These are phyloP conservation scores for Bombus ignitus DNA, from an alignment of 1,140 invertebrate genomes.

Conservation along the genomic window DNA sequence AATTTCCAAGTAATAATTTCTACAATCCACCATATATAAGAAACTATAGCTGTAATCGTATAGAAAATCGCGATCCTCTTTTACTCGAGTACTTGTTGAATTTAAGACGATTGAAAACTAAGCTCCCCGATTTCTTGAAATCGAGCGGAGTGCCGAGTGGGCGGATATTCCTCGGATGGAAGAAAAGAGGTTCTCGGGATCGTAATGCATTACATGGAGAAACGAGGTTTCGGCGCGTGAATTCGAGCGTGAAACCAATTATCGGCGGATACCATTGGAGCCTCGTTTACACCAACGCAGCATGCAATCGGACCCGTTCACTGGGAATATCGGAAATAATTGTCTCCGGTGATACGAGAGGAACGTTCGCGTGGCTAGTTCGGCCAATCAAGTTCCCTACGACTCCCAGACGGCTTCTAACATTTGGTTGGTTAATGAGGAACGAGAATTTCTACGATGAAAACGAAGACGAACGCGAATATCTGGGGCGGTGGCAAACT, in stretches of 20 bases:
- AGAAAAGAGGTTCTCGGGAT: not conserved
- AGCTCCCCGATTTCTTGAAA: conserved; percentile 6
- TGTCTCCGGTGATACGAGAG: conserved; percentile 35
- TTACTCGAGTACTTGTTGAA: conserved; percentile 12
- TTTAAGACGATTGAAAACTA: conserved; percentile 16
- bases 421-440: conserved; percentile 61
- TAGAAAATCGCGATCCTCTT: not conserved
- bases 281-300: conserved; percentile 27
- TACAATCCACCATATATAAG: not conserved
- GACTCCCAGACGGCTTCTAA: conserved; percentile 11
- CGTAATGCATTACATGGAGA: conserved; percentile 13
- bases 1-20: no score
- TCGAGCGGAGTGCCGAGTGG: not conserved
- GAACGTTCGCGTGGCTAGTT: conserved; percentile 6
- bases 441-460: conserved; percentile 60
- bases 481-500: conserved; percentile 45
- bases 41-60: not conserved
- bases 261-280: conserved; percentile 43
- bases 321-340: conserved; percentile 63
- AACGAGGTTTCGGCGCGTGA: conserved; percentile 27
- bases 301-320: conserved; percentile 48
- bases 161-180: not conserved
- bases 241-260: conserved; percentile 58
- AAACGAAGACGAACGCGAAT: conserved; percentile 32
- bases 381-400: not conserved